Evolutionary conservation across 2,113 vertebrate species (phyloP).

Genomic region (Columbina picui): DNA sequence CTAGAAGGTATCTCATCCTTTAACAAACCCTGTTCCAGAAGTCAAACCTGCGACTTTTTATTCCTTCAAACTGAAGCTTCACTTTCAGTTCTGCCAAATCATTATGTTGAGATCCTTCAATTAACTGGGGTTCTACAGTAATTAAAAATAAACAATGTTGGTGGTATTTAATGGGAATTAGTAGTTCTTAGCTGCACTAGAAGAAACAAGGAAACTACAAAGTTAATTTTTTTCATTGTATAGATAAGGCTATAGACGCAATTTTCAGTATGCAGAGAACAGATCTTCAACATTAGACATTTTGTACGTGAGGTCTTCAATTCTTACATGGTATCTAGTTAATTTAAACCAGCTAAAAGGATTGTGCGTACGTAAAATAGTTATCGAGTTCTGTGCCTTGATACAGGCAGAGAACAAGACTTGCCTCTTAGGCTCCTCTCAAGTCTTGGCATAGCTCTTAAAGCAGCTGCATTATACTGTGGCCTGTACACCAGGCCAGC

Average conservation of each 20-base stretch:
- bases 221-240: not conserved
- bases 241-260: not conserved
- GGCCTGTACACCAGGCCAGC: not conserved
- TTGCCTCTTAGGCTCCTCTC: not conserved
- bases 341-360: not conserved
- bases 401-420: not conserved
- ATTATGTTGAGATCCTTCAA: not conserved
- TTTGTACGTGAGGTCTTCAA: not conserved
- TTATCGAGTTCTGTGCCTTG: not conserved
- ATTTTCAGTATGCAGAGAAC: not conserved
- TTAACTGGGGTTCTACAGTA: not conserved
- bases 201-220: not conserved
- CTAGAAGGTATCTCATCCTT: not conserved
- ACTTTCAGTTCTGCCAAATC: not conserved
- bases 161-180: not conserved
- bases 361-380: rapidly evolving
- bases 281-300: not conserved
- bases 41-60: not conserved
- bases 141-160: not conserved
- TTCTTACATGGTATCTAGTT: not conserved
- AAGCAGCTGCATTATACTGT: not conserved
- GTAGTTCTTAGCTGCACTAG: not conserved
- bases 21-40: not conserved
- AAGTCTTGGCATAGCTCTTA: not conserved
- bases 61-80: not conserved